These are phyloP conservation scores for Xiphorhynchus erythropygius DNA, from an alignment of 2,797 vertebrate species.

Conservation along the genomic window DNA sequence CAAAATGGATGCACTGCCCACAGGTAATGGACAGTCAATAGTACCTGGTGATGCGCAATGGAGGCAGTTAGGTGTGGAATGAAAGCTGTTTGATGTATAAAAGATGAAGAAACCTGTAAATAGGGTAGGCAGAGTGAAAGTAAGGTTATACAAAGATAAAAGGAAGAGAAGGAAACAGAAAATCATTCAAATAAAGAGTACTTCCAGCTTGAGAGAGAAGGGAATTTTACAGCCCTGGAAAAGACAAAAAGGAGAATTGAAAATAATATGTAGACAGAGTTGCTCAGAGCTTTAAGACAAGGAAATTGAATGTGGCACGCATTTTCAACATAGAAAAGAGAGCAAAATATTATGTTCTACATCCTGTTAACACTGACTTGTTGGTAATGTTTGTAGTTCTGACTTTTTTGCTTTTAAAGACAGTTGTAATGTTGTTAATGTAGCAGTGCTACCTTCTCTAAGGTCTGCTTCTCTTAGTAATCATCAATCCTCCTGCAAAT, in stretches of 20 bases:
- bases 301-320: neutral
- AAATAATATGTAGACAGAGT: neutral
- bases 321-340: neutral
- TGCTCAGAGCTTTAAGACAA: neutral
- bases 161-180: neutral
- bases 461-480: neutral
- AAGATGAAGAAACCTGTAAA: neutral
- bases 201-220: neutral
- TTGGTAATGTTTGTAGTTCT: neutral
- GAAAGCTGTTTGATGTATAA: neutral
- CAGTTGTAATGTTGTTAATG: neutral
- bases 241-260: neutral
- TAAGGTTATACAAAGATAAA: neutral
- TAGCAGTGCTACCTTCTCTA: neutral
- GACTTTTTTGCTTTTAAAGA: neutral
- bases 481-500: fast-evolving
- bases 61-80: neutral
- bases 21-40: neutral
- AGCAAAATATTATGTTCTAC: neutral
- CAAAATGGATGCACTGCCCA: neutral
- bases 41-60: neutral
- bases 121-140: neutral
- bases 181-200: neutral
- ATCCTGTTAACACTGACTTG: neutral
- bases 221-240: neutral